Evolutionary conservation across 2,113 vertebrate species (phyloP), one percentile per base, ranked within the genome.

Genomic region (Bombycilla garrulus): DNA sequence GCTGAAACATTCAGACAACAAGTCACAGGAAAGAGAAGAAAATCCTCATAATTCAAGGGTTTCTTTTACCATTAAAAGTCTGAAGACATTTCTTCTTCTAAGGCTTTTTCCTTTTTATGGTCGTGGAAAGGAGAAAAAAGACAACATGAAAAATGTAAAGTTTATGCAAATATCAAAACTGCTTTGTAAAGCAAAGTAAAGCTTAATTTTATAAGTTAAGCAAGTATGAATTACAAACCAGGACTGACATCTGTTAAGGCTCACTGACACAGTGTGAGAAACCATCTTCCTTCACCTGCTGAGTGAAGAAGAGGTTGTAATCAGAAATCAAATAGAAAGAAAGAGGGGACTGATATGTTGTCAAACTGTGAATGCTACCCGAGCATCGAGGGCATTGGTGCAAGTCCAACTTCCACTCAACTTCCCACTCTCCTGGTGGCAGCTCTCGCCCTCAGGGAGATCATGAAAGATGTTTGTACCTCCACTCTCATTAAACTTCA

Each of bases 301-400:
- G 74, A 82, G 62, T 24, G 64, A 64, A 91, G 89, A 91, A 67
- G 22, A 71, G 4, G 6, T 74, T 70, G 66, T 71, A 67, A 74
- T 19, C 0, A 0, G 65, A 90, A 96, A 79, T 71, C 24, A 44
- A 84, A 79, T 2, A 25, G 40, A 67, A 91, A 77, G 35, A 28
- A 71, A 28, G n/a, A 73, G 29, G 1, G 9, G n/a, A 48, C 20
- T 60, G 50, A 58, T 48, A n/a, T 62, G 21, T 22, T 76, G 36
- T 80, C 42, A 53, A 65, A 61, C 20, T 65, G 18, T 42, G 72
- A 65, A 26, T 54, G 31, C 33, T 29, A 42, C 29, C 21, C 0
- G 0, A 81, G 77, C 44, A 58, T 31, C 0, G 0, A 62, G 33
- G 12, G 11, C 6, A 1, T 42, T 25, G 50, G 11, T 62, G 35